phyloP scores from a whole-genome alignment of 2,797 vertebrate genomes.

The Corythornis leucogaster region DNA sequence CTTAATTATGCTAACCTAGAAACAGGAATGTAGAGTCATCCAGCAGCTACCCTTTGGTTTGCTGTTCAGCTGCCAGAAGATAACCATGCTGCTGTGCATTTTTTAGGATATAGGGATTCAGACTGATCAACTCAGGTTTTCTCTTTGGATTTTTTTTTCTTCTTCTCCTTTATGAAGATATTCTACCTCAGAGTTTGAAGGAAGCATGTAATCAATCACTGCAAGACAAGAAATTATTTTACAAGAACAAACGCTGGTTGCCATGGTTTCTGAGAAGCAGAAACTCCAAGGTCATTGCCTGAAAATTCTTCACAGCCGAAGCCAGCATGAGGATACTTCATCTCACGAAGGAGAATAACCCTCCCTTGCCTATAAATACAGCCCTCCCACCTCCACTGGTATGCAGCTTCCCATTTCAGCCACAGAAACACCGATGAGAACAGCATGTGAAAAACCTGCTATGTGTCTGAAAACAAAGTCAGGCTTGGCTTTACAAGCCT shows the following conservation, averaged over 20 bases:
- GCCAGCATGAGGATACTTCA: not conserved
- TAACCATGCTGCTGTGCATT: not conserved
- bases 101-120: not conserved
- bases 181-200: not conserved
- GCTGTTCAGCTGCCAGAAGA: not conserved
- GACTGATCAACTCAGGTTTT: not conserved
- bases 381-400: not conserved
- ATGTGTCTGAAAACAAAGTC: not conserved
- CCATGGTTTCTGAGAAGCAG: conserved; percentile 75
- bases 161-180: not conserved
- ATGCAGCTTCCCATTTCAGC: not conserved
- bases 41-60: not conserved
- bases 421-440: not conserved
- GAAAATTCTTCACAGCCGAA: conserved; percentile 53
- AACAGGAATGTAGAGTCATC: not conserved
- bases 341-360: rapidly evolving
- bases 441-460: not conserved
- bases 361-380: not conserved
- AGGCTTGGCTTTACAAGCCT: not conserved
- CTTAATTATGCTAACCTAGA: not conserved
- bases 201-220: conserved; percentile 42
- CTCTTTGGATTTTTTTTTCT: not conserved
- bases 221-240: conserved; percentile 69
- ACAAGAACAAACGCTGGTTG: conserved; percentile 67
- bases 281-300: conserved; percentile 73